Base-by-base conservation (phyloP, 2,888 invertebrate genomes). In the Drosophila mettleri region DNA sequence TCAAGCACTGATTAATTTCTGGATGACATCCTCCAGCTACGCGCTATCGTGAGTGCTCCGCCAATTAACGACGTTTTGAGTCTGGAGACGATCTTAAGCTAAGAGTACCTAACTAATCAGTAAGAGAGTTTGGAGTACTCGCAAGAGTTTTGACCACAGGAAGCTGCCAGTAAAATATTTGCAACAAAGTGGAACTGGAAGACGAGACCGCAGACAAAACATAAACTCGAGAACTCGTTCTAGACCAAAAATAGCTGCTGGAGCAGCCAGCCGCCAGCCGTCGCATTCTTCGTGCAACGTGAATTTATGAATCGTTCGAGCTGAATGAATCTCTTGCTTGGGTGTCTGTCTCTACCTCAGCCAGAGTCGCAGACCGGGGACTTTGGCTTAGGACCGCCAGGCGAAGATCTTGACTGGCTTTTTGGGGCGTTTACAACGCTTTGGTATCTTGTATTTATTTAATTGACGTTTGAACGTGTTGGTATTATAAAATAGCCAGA, bases 371-470 rank as follows among this genome's bases (percentile, higher is more conserved):
- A 27, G 41, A 9, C 18, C 43, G n/a, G 16, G 27, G 20, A 41
- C 14, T 31, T 46, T n/a, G 34, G 48, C 29, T 67, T 31, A 33
- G 45, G 41, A 57, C 33, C 49, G 64, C 48, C 49, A 54, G 53
- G 54, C 66, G 59, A 65, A 58, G 74, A 58, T 55, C 60, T 75
- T 36, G 43, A 18, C 29, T 76, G 61, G 49, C 58, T 63, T 78
- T 71, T 77, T 54, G 67, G 76, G 86, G 86, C 84, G 84, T 86
- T 88, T 84, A 84, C 84, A 84, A 84, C 87, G 88, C 85, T 84
- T 86, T 86, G 85, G 85, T 84, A 86, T 86, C 85, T 86, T 86
- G 88, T 86, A 88, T 80, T 81, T 86, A 86, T 86, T 86, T 86
- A 86, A 86, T 86, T 86, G 85, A 86, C 85, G 85, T 86, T 84